Percentiles rank a stretch among this genome's conserved stretches.
These are phyloP conservation scores for Harmothoe impar DNA, from an alignment of 2,888 invertebrate species.

Conservation along the genomic window DNA sequence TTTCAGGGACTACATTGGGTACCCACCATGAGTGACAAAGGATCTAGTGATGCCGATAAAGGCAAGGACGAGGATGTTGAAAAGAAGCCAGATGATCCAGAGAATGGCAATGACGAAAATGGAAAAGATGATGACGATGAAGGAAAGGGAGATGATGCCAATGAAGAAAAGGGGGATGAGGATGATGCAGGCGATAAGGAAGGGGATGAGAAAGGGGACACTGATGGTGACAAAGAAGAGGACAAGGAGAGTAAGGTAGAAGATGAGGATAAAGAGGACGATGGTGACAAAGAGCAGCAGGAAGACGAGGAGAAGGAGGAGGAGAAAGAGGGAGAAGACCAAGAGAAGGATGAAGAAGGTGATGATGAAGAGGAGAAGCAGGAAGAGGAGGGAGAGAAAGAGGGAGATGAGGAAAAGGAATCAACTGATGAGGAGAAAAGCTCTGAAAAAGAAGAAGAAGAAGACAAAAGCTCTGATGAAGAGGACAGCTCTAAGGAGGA, in stretches of 20 bases:
- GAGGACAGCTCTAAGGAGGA: not conserved
- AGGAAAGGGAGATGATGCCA: not conserved
- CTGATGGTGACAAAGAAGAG: not conserved
- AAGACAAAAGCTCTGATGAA: not conserved
- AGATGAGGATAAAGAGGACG: not conserved
- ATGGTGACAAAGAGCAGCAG: not conserved
- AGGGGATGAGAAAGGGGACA: not conserved
- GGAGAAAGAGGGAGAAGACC: not conserved
- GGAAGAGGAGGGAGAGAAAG: not conserved
- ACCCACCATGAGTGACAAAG: conserved; percentile 42
- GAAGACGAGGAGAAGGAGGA: not conserved
- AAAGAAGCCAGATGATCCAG: conserved; percentile 17
- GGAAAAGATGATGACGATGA: not conserved
- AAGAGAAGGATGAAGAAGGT: not conserved
- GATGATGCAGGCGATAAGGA: not conserved
- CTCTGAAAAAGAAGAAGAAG: conserved; percentile 17
- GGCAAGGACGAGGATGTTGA: not conserved
- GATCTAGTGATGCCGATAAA: conserved; percentile 12
- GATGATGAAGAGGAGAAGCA: not conserved
- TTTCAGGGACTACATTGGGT: not conserved
- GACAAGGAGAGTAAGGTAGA: not conserved
- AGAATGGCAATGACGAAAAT: not conserved
- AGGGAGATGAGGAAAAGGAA: not conserved
- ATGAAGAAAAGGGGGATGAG: conserved; percentile 18
- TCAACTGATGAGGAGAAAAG: conserved; percentile 10